Base-by-base conservation (phyloP, 2,888 invertebrate species). In the Luperina testacea region DNA sequence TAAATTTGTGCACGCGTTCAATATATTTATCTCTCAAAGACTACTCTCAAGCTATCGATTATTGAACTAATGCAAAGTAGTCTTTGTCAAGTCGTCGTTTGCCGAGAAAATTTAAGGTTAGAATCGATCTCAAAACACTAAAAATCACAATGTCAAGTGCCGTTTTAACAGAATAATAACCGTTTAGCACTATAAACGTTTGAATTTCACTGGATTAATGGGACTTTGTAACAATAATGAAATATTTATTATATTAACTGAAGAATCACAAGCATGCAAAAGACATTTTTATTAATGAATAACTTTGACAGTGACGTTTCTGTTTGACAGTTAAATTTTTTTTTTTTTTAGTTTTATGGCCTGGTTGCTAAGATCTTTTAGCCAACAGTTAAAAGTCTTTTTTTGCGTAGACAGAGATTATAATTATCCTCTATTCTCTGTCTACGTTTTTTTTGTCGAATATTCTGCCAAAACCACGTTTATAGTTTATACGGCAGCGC, bases 51-150 rank as follows among this genome's bases (percentile, higher is more conserved):
- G 71, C 38, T 74, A 82, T 80, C 15, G 53, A 45, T 20, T 20
- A 6, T 38, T 59, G 7, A 53, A 57, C 51, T 48, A 15, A 13
- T 24, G 2, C 15, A 20, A 15, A 32, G 11, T n/a, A 73, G 15
- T 59, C 13, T 78, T 68, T 51, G 38, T 67, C n/a, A n/a, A n/a
- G n/a, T 77, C 38, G 61, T 32, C 48, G 57, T 57, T 51, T 13
- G 13, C 27, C 3, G 20, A 69, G 0, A 17, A 69, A 51, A 57
- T 82, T 83, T 71, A 57, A 86, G 83, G 83, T 84, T 84, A 86
- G 71, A 83, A 72, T 64, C 24, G 27, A 61, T 64, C 38, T 38
- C 48, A 45, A 74, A 67, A 27, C 42, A 68, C 51, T 11, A 24
- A 61, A 79, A 51, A 69, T 9, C 57, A 69, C 59, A 67, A 17